These are phyloP conservation scores for Strix uralensis DNA, from an alignment of 2,113 vertebrate species.

Conservation along the genomic window DNA sequence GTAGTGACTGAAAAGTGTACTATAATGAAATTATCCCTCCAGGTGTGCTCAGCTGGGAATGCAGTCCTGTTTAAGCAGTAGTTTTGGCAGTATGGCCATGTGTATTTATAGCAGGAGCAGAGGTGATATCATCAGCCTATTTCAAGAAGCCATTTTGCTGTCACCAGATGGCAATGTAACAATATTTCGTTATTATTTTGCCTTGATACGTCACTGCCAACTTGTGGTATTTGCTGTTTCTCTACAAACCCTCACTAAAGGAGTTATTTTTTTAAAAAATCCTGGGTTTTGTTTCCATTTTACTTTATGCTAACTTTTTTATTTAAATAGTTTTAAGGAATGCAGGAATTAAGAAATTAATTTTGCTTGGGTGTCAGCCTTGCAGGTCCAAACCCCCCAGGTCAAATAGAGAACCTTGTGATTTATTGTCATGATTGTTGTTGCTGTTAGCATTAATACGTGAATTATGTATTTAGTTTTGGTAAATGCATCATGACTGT, in stretches of 20 bases:
- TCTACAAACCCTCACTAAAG: neutral
- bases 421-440: neutral
- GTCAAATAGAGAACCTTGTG: neutral
- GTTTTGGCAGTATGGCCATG: neutral
- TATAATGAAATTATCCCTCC: neutral
- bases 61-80: neutral
- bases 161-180: slow-evolving; percentile 30
- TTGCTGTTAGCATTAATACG: neutral
- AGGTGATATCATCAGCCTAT: neutral
- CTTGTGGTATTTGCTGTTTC: neutral
- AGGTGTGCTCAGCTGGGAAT: neutral
- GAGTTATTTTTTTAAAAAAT: neutral
- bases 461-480: neutral
- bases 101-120: neutral
- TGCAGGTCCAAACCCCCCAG: neutral
- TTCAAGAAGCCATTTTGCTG: neutral
- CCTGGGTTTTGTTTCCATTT: neutral
- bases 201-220: neutral
- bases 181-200: neutral
- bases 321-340: neutral
- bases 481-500: neutral
- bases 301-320: neutral
- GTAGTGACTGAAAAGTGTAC: neutral
- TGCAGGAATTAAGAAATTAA: neutral
- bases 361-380: neutral